These are phyloP conservation scores for Misgurnus mizolepis DNA, from an alignment of 2,113 vertebrate species.

Conservation along the genomic window DNA sequence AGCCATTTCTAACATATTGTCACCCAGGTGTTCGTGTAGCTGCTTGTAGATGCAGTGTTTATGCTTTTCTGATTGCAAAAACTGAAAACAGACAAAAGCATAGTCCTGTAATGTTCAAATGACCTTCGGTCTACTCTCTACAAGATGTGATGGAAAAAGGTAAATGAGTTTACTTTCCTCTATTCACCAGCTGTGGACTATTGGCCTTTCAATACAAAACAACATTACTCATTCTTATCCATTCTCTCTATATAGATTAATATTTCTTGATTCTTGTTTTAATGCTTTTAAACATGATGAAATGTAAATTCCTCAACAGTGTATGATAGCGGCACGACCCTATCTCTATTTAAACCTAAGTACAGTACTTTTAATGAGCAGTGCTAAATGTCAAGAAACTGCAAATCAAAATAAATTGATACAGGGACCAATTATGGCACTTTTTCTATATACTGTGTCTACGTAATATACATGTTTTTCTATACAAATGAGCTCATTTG, in stretches of 20 bases:
- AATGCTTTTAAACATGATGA: not conserved
- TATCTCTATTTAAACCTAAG: not conserved
- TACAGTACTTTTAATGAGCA: slow-evolving; percentile 15
- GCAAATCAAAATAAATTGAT: slow-evolving; percentile 37
- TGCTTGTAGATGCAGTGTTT: not conserved
- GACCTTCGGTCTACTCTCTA: not conserved
- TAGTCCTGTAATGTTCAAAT: not conserved
- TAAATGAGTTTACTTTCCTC: not conserved
- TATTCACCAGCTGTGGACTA: not conserved
- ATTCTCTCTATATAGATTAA: not conserved
- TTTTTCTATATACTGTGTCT: not conserved
- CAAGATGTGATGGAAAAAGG: not conserved
- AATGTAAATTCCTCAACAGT: not conserved
- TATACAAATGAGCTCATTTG: too few species aligned
- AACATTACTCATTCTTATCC: too few species aligned
- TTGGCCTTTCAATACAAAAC: not conserved
- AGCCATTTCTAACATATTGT: not conserved
- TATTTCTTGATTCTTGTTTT: not conserved
- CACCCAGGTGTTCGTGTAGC: not conserved
- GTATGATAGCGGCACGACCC: not conserved
- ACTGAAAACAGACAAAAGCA: not conserved
- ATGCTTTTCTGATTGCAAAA: not conserved
- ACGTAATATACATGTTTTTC: too few species aligned
- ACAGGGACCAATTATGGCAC: not conserved
- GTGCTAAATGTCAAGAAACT: slow-evolving; percentile 24